These are phyloP conservation scores for Napeogenes sylphis DNA, from an alignment of 2,888 invertebrate species.

Conservation along the genomic window DNA sequence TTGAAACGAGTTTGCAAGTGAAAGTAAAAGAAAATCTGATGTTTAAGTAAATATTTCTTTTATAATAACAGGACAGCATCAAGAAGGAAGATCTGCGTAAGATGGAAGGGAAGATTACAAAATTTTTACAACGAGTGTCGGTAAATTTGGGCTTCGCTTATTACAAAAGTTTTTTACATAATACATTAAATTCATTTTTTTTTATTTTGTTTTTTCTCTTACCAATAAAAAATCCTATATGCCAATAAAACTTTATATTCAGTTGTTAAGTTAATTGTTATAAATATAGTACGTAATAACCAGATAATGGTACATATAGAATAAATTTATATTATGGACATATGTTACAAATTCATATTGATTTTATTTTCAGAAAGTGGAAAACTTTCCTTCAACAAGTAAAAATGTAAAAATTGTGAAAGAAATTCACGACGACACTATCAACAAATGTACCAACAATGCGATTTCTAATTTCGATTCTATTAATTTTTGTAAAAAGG, in stretches of 20 bases:
- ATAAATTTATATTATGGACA: no score
- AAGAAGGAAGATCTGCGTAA: conserved; percentile 55
- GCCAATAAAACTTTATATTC: no score
- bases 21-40: background rate
- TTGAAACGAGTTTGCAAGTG: no score
- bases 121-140: conserved; percentile 45
- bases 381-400: conserved; percentile 12
- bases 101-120: conserved; percentile 57
- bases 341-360: no score
- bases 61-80: conserved; percentile 42
- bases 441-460: conserved; percentile 8
- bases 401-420: conserved; percentile 14
- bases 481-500: conserved; percentile 1
- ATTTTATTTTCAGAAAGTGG: conserved; percentile 18
- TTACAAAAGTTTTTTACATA: background rate
- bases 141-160: conserved; percentile 35
- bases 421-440: conserved; percentile 16
- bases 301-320: no score
- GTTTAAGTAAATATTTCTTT: background rate
- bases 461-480: background rate
- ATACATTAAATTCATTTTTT: background rate
- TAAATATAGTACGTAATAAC: no score
- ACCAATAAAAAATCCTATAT: no score
- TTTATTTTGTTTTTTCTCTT: background rate
- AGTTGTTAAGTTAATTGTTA: no score